Conservation (phyloP, 2,113 vertebrate genomes). For the Pelmatolapia mariae region DNA sequence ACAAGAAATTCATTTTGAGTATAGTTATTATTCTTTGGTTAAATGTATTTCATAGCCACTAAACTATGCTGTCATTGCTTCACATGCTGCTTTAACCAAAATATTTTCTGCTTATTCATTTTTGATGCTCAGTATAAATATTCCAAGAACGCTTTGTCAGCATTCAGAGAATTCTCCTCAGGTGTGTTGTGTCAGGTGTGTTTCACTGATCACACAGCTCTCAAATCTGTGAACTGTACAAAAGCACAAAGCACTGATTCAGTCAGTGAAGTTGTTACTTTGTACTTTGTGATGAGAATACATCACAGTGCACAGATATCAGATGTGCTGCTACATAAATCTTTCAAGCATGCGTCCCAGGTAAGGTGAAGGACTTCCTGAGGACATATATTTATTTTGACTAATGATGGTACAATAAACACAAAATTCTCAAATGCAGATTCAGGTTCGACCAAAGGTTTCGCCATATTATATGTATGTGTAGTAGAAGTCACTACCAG, state of each 20-base stretch:
- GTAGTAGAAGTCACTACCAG: accelerated
- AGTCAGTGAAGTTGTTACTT: neutral
- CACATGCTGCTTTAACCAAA: neutral
- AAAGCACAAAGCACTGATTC: neutral
- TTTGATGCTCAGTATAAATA: neutral
- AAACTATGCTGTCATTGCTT: neutral
- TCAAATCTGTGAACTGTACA: neutral
- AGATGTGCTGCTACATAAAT: neutral
- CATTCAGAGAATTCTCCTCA: neutral
- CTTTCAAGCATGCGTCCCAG: neutral
- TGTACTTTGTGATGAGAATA: neutral
- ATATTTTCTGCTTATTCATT: neutral
- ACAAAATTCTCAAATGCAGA: neutral
- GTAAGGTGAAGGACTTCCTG: neutral
- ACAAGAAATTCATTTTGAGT: neutral
- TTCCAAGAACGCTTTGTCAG: neutral
- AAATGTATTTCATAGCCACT: neutral
- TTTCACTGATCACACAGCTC: neutral
- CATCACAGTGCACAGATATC: neutral
- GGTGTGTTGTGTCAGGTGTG: neutral
- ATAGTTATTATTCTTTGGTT: neutral
- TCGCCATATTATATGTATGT: accelerated
- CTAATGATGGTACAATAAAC: neutral
- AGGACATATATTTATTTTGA: neutral
- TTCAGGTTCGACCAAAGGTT: neutral